Base-by-base conservation (phyloP, 2,888 invertebrate genomes). In the Heliconius erato region DNA sequence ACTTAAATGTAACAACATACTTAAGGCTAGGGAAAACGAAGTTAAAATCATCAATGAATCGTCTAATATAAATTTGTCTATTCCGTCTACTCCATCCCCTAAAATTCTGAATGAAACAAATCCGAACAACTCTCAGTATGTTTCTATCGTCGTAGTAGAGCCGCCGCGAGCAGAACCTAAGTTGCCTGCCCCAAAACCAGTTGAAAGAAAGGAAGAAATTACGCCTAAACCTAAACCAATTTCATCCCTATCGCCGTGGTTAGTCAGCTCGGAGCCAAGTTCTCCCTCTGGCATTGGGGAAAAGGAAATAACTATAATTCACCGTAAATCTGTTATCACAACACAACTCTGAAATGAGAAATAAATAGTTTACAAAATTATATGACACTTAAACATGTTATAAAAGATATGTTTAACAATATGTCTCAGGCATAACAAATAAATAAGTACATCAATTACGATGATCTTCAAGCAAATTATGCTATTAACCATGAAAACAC, bases 1-100 rank as follows among this genome's bases (percentile, higher is more conserved):
- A 91, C 97, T 99, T 85, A 99, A 99, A 94, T 99, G 99, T 94
- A 99, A 95, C 86, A 99, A 95, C 85, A 99, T 99, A 91, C 96
- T 99, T 80, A 99, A 99, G 97, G 98, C 98, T 93, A 97, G 96
- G 88, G 94, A 96, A 87, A 95, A 92, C 87, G 96, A 96, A 87
- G 93, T 96, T 11, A 96, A 95, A 86, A 93, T 96, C 76, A 92
- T 95, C 40, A 95, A 96, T 86, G 95, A 96, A 86, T 92, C 95
- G 44, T 93, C 93, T 79, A 94, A 94, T 82, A 94, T 94, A 28
- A 95, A 95, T 86, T 86, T 96, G 40, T 91, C 96, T 0, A 90
- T 95, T 82, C 95, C 96, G n/a, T 94, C 96, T 6, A 91, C 91
- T 19, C 96, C 96, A 69, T 96, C 96, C 4, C 96, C 96, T 7